phyloP scores from a whole-genome alignment of 64 coral and sea anemone genomes.

The Montipora capricornis region DNA sequence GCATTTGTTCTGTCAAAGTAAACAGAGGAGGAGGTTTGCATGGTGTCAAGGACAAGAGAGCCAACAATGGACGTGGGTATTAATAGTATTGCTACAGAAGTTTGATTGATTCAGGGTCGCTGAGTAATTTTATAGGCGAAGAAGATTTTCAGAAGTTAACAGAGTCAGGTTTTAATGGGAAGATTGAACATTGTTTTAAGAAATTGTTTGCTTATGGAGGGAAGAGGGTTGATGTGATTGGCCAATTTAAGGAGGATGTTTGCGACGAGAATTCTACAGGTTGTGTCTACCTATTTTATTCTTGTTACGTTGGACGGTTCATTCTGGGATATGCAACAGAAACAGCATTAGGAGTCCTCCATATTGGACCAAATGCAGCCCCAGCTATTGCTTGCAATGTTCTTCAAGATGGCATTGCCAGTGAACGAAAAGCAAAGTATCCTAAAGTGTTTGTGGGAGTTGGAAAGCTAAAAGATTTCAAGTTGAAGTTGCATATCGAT shows the following conservation, averaged over 20 bases:
- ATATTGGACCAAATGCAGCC: not conserved
- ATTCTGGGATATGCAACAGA: not conserved
- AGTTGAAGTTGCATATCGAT: too few relatives aligned
- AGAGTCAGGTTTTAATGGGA: slow-evolving; percentile 12
- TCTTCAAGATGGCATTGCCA: not conserved
- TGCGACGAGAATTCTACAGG: not conserved
- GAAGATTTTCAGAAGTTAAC: slow-evolving; percentile 23
- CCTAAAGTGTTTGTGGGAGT: not conserved
- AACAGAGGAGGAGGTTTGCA: not conserved
- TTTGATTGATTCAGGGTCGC: slow-evolving; percentile 62
- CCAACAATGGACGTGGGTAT: slow-evolving; percentile 35
- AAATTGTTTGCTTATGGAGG: slow-evolving; percentile 56
- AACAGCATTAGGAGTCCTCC: not conserved
- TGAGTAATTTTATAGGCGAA: slow-evolving; percentile 56
- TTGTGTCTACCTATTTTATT: not conserved
- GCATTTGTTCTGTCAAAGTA: not conserved
- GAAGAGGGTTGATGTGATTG: not conserved
- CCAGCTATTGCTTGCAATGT: not conserved
- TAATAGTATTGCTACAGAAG: slow-evolving; percentile 44
- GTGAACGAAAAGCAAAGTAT: not conserved
- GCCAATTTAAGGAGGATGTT: not conserved
- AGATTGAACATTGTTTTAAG: slow-evolving; percentile 17
- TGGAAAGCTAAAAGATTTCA: not conserved
- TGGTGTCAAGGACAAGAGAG: not conserved
- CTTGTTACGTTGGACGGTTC: not conserved